A percentile compares a stretch with the other conserved stretches of the same genome.
phyloP scores from a whole-genome alignment of 2,113 vertebrate species.

The Myotis yumanensis region DNA sequence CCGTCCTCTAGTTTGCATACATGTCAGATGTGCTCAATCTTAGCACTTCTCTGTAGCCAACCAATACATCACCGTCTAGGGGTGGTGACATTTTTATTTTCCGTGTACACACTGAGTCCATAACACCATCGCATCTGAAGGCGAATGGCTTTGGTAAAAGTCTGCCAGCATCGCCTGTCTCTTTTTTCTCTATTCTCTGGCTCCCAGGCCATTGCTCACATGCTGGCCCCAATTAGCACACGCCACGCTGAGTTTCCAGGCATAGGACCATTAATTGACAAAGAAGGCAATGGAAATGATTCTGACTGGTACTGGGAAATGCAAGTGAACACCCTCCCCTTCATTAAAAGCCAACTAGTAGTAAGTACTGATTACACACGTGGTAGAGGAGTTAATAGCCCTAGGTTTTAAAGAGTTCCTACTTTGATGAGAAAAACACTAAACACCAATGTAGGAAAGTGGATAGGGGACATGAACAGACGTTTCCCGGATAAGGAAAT shows the following conservation, averaged over 20 bases:
- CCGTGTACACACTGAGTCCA: not conserved
- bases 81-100: not conserved
- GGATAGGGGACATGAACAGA: not conserved
- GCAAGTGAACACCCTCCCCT: not conserved
- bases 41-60: not conserved
- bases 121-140: not conserved
- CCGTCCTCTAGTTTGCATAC: not conserved
- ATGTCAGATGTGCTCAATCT: not conserved
- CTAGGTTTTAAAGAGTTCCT: slow-evolving; percentile 10
- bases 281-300: not conserved
- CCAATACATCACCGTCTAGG: not conserved
- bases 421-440: not conserved
- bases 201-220: not conserved
- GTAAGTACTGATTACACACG: not conserved
- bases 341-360: not conserved
- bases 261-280: not conserved
- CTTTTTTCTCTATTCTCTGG: not conserved
- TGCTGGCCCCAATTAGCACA: not conserved
- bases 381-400: not conserved
- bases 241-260: not conserved
- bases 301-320: not conserved
- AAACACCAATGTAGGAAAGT: not conserved
- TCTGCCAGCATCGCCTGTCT: not conserved
- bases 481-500: not conserved
- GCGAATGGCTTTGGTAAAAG: not conserved